Base-by-base conservation (phyloP, 2,888 invertebrate genomes). In the Steromphala cineraria region DNA sequence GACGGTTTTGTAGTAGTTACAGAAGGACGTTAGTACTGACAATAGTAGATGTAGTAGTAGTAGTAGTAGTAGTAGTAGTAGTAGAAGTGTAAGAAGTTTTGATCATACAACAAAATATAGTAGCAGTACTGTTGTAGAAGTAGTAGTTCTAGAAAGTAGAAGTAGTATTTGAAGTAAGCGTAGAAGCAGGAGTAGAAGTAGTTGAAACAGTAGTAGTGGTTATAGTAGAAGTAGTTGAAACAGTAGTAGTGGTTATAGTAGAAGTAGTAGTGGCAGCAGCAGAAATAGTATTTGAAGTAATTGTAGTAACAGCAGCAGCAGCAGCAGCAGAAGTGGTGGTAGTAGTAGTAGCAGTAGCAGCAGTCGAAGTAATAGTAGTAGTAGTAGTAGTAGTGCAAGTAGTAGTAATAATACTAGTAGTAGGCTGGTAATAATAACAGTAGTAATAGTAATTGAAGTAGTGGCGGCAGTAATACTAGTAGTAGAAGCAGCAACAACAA, bases 1-100 rank as follows among this genome's bases (percentile, higher is more conserved):
- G 62, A 19, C 24, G 53, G 71, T 17, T 74, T n/a, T n/a, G n/a
- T n/a, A 80, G 62, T 53, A 75, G 24, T 67, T 74, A 31, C n/a
- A n/a, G n/a, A n/a, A n/a, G n/a, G n/a, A n/a, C n/a, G n/a, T n/a
- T n/a, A n/a, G n/a, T n/a, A n/a, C n/a, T 56, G 55, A 46, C 24
- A 75, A 28, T 52, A 80, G 62, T 53, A 80, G 56, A 17, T 74
- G 67, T 53, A 71, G 55, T n/a, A 74, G 55, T 19, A 79, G 71
- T 53, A 71, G 53, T 53, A 71, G 71, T 79, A 79, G 71, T 79
- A 79, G 71, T 79, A 53, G 79, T 71, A 79, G 79, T 71, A 67
- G 24, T 79, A 52, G 67, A 36, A 67, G 79, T 46, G 36, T 36
- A 4, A 46, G 67, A 46, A 2, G 67, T 67, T 2, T 62, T 67